Percentiles rank a stretch among this genome's conserved stretches.
Evolutionary conservation across 2,888 invertebrate species (phyloP).

Genomic region (Sabatieria punctata): DNA sequence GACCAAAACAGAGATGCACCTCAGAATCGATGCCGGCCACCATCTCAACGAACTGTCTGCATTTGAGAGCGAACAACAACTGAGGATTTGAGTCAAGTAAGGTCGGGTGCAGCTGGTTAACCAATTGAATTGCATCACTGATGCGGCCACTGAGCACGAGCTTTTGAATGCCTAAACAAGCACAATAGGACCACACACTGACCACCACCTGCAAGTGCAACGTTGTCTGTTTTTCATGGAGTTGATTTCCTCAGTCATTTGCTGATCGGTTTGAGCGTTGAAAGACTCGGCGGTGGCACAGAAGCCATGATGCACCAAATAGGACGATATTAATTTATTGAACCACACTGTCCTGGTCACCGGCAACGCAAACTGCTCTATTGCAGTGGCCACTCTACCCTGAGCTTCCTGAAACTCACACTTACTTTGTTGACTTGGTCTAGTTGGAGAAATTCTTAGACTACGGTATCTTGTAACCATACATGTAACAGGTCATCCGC

Average conservation of each 20-base stretch:
- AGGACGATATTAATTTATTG: conserved; percentile 79
- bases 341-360: conserved; percentile 18
- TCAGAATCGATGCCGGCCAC: conserved; percentile 40
- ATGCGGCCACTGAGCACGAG: conserved; percentile 77
- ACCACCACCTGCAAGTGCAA: background rate
- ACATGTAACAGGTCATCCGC: too few species aligned
- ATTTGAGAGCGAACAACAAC: conserved; percentile 82
- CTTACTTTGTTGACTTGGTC: too few species aligned
- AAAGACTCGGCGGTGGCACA: conserved; percentile 87
- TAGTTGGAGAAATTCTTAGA: conserved; percentile 5
- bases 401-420: conserved; percentile 11
- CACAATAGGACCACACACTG: background rate
- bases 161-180: conserved; percentile 64
- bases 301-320: conserved; percentile 94
- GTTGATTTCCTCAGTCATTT: conserved; percentile 56
- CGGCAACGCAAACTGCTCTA: conserved; percentile 14
- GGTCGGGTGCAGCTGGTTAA: conserved; percentile 75
- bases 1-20: background rate
- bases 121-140: conserved; percentile 82
- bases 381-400: conserved; percentile 7
- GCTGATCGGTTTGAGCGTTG: conserved; percentile 68
- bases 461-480: background rate
- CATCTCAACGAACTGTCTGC: conserved; percentile 97
- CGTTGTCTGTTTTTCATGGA: conserved; percentile 10
- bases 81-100: conserved; percentile 74